These are phyloP conservation scores for Melanotaenia pygmaea DNA, from an alignment of 2,797 vertebrate species.

Conservation along the genomic window DNA sequence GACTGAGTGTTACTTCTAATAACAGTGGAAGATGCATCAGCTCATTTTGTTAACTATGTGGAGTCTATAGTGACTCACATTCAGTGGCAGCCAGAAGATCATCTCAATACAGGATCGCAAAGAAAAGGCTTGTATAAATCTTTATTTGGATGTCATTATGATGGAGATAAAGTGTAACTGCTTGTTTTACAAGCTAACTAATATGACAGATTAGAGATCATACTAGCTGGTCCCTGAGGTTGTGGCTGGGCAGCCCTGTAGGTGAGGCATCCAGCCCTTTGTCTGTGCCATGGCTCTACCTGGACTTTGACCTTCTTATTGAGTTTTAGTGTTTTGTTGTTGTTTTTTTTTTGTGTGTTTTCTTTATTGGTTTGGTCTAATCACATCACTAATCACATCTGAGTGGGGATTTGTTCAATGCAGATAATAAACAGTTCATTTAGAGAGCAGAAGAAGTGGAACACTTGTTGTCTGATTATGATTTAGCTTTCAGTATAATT, in stretches of 20 bases:
- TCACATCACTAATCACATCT: background rate
- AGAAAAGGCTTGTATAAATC: conserved; percentile 43
- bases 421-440: background rate
- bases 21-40: conserved; percentile 55
- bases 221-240: conserved; percentile 47
- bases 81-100: conserved; percentile 46
- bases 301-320: conserved; percentile 61
- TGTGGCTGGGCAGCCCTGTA: conserved; percentile 51
- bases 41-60: conserved; percentile 65
- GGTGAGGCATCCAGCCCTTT: conserved; percentile 35
- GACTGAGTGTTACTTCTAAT: conserved; percentile 64
- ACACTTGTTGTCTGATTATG: background rate
- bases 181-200: conserved; percentile 70
- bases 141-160: conserved; percentile 60
- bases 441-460: background rate
- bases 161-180: conserved; percentile 74
- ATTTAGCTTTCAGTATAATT: background rate
- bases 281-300: conserved; percentile 52
- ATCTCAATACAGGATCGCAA: conserved; percentile 41
- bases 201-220: conserved; percentile 40
- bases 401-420: background rate
- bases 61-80: conserved; percentile 41
- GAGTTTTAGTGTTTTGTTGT: background rate
- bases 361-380: background rate
- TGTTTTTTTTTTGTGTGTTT: background rate